Evolutionary conservation across 2,888 invertebrate species (phyloP).

Genomic region (Nemotelus pantherinus): DNA sequence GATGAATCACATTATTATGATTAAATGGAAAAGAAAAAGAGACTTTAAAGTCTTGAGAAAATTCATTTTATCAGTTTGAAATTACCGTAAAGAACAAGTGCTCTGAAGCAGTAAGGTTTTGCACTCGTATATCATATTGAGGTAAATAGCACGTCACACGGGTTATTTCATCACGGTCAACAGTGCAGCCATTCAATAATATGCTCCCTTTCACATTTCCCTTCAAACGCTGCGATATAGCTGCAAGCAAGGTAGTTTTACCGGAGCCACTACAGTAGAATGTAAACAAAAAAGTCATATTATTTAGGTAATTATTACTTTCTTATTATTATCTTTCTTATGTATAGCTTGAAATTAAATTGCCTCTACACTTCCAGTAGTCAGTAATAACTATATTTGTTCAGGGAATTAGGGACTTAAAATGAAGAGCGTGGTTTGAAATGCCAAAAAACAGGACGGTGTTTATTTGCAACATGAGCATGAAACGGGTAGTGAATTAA

Average conservation of each 20-base stretch:
- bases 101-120: constrained; percentile 80
- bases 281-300: background rate
- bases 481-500: too few relatives aligned
- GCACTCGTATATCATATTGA: constrained; percentile 84
- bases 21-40: background rate
- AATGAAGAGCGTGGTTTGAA: too few relatives aligned
- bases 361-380: too few relatives aligned
- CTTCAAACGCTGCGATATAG: constrained; percentile 77
- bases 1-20: constrained; percentile 48
- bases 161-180: constrained; percentile 73
- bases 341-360: too few relatives aligned
- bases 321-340: too few relatives aligned
- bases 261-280: constrained; percentile 74
- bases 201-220: constrained; percentile 75
- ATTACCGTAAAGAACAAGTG: constrained; percentile 87
- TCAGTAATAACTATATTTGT: too few relatives aligned
- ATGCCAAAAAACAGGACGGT: too few relatives aligned
- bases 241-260: constrained; percentile 78
- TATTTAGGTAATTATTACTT: too few relatives aligned
- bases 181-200: constrained; percentile 74
- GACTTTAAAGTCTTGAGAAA: too few relatives aligned
- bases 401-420: too few relatives aligned
- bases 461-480: too few relatives aligned
- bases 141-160: constrained; percentile 86
- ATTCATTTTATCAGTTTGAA: background rate